A percentile compares a stretch with the other conserved stretches of the same genome.
phyloP scores from a whole-genome alignment of 2,888 invertebrate species.

The Dicyrtoma fusca region DNA sequence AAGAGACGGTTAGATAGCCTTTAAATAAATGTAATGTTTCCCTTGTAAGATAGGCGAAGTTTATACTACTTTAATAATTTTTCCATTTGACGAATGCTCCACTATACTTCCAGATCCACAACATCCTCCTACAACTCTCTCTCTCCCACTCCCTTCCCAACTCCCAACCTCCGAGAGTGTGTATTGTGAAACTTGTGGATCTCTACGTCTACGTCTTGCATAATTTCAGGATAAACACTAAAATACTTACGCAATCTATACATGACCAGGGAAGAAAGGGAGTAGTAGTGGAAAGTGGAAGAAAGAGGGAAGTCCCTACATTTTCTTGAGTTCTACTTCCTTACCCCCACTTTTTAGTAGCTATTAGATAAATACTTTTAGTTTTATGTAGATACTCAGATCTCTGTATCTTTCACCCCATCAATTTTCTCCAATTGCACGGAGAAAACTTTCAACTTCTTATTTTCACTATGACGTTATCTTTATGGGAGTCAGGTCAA shows the following conservation, averaged over 20 bases:
- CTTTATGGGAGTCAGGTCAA: constrained; percentile 5
- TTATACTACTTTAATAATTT: constrained; percentile 27
- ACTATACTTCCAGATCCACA: constrained; percentile 15
- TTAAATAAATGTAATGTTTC: constrained; percentile 19
- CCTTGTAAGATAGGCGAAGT: constrained; percentile 17
- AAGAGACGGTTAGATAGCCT: background rate
- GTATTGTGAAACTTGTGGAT: background rate
- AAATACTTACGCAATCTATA: too few relatives aligned
- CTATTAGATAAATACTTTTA: constrained; percentile 21
- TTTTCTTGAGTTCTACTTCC: too few relatives aligned
- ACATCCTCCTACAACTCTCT: background rate
- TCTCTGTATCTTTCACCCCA: constrained; percentile 22
- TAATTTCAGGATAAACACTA: too few relatives aligned
- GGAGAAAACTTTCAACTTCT: constrained; percentile 8
- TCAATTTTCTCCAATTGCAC: constrained; percentile 22
- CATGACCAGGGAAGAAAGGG: too few relatives aligned
- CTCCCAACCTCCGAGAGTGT: background rate
- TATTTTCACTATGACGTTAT: constrained; percentile 13
- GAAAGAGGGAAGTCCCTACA: too few relatives aligned
- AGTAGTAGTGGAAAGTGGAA: too few relatives aligned
- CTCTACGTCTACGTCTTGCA: too few relatives aligned
- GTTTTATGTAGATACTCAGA: constrained; percentile 6
- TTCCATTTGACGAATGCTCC: constrained; percentile 15
- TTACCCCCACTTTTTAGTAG: too few relatives aligned
- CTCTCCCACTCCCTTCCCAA: background rate